Evolutionary conservation across 2,113 vertebrate genomes (phyloP).

Genomic region (Alaudala cheleensis): DNA sequence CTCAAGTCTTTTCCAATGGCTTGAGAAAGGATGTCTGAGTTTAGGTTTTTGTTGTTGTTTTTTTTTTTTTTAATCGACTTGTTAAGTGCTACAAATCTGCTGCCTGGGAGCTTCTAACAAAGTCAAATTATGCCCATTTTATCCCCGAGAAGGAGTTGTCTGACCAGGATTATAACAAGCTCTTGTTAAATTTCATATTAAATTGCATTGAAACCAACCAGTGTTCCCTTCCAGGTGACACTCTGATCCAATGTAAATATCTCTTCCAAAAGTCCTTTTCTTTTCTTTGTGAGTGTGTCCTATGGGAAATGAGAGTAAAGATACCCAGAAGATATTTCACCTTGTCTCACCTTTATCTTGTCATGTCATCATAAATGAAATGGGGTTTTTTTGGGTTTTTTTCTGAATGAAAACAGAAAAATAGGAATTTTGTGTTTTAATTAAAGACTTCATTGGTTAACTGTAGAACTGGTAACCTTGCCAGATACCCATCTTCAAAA

Average conservation of each 20-base stretch:
- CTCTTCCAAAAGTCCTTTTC: neutral
- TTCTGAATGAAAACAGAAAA: neutral
- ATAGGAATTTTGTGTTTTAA: neutral
- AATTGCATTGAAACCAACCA: neutral
- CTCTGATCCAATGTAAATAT: neutral
- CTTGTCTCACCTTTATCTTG: neutral
- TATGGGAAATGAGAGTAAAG: neutral
- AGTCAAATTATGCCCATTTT: neutral
- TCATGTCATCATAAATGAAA: neutral
- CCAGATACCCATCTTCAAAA: neutral
- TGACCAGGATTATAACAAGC: neutral
- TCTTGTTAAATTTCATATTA: neutral
- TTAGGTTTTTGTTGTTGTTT: neutral
- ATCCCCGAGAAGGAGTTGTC: neutral
- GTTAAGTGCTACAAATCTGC: neutral
- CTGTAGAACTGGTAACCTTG: neutral
- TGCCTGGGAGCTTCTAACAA: neutral
- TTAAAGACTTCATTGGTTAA: neutral
- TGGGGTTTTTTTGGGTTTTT: no score
- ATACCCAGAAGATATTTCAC: neutral
- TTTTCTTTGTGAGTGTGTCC: neutral
- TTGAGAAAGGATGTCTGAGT: neutral
- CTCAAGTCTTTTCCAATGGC: neutral
- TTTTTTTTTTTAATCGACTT: neutral
- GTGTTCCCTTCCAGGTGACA: neutral